Evolutionary conservation across 1,140 invertebrate species (phyloP).

Genomic region (Drosophila novamexicana): DNA sequence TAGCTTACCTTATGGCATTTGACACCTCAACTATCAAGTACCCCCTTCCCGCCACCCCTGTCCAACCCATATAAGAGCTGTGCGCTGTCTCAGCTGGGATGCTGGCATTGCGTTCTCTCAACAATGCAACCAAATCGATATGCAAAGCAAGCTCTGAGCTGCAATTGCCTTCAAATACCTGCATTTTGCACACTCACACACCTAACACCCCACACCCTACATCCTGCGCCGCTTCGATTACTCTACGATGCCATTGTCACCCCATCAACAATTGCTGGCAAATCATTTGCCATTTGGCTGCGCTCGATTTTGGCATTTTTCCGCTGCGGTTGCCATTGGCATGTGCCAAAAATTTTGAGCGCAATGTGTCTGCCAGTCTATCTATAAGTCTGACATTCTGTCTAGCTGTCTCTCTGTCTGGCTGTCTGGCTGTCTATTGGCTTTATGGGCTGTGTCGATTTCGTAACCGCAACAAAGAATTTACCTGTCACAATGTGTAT

Average conservation of each 20-base stretch:
- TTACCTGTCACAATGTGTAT: constrained; percentile 75
- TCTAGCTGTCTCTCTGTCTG: neutral
- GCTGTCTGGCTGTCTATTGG: constrained; percentile 35
- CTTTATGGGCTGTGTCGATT: constrained; percentile 56
- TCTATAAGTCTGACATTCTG: neutral
- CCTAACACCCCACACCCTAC: neutral
- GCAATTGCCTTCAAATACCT: constrained; percentile 37
- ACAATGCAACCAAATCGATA: constrained; percentile 47
- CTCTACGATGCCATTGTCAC: constrained; percentile 28
- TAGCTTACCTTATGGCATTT: constrained; percentile 27
- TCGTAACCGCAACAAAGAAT: constrained; percentile 68
- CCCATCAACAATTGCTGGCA: constrained; percentile 73
- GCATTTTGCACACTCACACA: neutral
- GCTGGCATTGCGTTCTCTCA: constrained; percentile 7
- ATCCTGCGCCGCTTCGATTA: neutral
- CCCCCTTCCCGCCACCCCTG: neutral
- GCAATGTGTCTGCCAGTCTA: constrained; percentile 59
- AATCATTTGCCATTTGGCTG: constrained; percentile 79
- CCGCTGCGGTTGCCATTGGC: constrained; percentile 74
- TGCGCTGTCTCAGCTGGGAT: constrained; percentile 19
- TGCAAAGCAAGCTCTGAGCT: constrained; percentile 45
- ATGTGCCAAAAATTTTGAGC: constrained; percentile 74
- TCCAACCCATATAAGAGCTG: neutral
- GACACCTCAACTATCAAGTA: neutral
- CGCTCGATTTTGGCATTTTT: constrained; percentile 62